Evolutionary conservation across 2,888 invertebrate genomes (phyloP).

Genomic region (Trachelus tabidus): DNA sequence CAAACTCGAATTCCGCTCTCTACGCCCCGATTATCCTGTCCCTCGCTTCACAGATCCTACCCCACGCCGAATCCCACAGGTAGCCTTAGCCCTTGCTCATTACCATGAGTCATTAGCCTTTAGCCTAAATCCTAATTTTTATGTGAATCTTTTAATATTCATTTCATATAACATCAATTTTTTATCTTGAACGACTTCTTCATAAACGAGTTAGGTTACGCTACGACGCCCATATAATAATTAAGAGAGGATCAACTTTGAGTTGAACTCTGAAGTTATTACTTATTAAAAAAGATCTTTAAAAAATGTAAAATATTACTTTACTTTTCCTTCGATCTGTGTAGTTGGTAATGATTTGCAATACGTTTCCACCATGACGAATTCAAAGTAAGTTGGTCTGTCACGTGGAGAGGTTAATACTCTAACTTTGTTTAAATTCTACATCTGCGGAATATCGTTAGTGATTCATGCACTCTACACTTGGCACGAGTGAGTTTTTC

Average conservation of each 20-base stretch:
- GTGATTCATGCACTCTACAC: neutral
- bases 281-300: neutral
- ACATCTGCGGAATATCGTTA: neutral
- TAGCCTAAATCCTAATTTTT: neutral
- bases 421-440: neutral
- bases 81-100: neutral
- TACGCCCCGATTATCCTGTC: neutral
- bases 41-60: neutral
- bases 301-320: neutral
- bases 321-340: neutral
- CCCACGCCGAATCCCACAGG: neutral
- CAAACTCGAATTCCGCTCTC: neutral
- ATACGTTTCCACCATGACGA: neutral
- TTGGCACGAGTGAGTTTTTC: neutral
- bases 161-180: neutral
- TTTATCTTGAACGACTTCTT: neutral
- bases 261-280: neutral
- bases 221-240: neutral
- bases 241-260: neutral
- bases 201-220: neutral
- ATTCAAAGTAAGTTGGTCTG: neutral
- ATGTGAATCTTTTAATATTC: neutral
- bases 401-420: neutral
- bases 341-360: neutral
- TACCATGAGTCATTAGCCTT: neutral